phyloP scores from a whole-genome alignment of 2,113 vertebrate species.

The Carollia perspicillata region DNA sequence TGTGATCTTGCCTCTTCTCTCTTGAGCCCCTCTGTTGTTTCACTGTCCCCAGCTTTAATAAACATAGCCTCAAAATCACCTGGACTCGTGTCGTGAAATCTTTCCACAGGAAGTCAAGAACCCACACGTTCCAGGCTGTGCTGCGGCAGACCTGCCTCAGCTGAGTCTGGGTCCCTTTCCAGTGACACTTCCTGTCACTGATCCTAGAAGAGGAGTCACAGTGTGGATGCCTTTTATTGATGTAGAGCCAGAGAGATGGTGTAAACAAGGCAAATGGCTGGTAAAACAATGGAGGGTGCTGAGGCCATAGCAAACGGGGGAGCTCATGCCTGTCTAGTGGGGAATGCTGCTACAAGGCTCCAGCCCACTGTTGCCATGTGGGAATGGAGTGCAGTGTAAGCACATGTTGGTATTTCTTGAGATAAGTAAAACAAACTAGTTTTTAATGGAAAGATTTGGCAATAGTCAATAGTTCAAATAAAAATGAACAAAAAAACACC shows the following conservation, averaged over 20 bases:
- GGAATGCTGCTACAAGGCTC: neutral
- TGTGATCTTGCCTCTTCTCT: neutral
- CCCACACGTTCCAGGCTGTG: neutral
- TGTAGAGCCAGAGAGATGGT: neutral
- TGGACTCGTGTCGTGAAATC: neutral
- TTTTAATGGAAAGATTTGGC: neutral
- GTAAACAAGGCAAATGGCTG: neutral
- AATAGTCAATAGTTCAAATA: neutral
- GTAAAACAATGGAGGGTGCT: neutral
- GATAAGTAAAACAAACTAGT: neutral
- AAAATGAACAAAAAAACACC: neutral
- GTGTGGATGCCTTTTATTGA: neutral
- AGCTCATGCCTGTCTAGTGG: rapidly evolving
- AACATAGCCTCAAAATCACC: neutral
- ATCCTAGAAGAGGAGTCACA: neutral
- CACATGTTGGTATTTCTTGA: neutral
- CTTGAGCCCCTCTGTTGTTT: neutral
- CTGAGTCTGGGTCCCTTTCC: neutral
- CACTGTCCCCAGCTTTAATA: neutral
- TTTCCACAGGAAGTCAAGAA: neutral
- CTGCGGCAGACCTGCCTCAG: neutral
- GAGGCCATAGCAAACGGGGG: no score
- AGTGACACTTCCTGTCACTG: neutral
- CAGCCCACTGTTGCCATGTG: neutral
- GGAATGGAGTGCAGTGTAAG: neutral